Evolutionary conservation across 2,888 invertebrate genomes (phyloP), one percentile per base, ranked within the genome.

Genomic region (Epinotia brunnichana): DNA sequence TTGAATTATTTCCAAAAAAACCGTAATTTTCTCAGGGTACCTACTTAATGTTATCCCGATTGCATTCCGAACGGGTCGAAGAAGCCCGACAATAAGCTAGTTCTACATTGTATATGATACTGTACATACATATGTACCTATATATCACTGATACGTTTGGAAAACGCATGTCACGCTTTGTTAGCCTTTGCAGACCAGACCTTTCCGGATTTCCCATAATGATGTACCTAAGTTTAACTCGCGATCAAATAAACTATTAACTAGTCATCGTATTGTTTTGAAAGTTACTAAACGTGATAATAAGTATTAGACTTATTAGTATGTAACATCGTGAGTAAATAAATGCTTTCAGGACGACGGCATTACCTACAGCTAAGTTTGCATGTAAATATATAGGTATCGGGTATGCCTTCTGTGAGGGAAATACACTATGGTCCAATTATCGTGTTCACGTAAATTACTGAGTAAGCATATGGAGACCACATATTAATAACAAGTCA

Each of bases 401-500:
- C 19, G 24, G 11, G 5, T 62, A 17, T 44, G 21, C 61, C 54
- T 61, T 35, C n/a, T 44, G 35, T 19, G 10, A 61, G 21, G 44
- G 35, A 57, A 24, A 35, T 39, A 64, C 59, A 59, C 56, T 63
- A 41, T 54, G 53, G n/a, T 13, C 35, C 67, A 73, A 73, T 73
- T 73, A 73, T 68, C 73, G 39, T 63, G 39, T 41, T 56, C 56
- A 41, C n/a, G 68, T 57, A 9, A 73, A 48, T 63, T 62, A 41
- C 24, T 57, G 24, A 41, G 44, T 11, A 41, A 56, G 35, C 39
- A 63, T 56, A 51, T 63, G 54, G 57, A 53, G 24, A 39, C 62
- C 24, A 19, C 63, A 51, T 73, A 73, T 73, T 63, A 68, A 73
- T 69, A 73, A 69, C 57, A 73, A 39, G 73, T 10, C 63, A 11